Evolutionary conservation across 2,888 invertebrate genomes (phyloP).

Genomic region (Trachelus iudaicus): DNA sequence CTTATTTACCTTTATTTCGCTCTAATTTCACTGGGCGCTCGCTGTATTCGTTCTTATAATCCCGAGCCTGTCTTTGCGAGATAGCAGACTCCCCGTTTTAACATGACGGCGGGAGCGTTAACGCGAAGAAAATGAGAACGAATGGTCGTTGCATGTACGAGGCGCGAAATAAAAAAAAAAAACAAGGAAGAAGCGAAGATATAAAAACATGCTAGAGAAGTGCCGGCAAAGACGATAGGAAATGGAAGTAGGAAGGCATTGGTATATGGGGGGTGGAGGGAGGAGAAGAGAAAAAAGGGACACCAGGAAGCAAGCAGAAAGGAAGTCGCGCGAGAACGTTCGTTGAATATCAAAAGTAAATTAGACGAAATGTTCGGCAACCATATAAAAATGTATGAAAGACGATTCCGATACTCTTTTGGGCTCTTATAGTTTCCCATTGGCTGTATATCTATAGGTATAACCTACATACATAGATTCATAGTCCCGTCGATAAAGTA

Average conservation of each 20-base stretch:
- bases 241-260: not conserved
- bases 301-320: not conserved
- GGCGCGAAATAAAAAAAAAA: not conserved
- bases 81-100: not conserved
- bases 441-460: not conserved
- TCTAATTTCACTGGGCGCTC: not conserved
- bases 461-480: not conserved
- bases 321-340: not conserved
- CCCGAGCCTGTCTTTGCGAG: not conserved
- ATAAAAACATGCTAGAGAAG: not conserved
- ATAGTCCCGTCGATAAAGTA: not conserved
- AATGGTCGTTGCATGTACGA: not conserved
- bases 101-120: not conserved
- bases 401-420: not conserved
- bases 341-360: not conserved
- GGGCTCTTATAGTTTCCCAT: not conserved
- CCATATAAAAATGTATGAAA: not conserved
- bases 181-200: not conserved
- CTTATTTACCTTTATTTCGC: not conserved
- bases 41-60: not conserved
- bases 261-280: not conserved
- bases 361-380: not conserved
- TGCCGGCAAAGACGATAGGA: not conserved
- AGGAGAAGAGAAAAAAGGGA: not conserved
- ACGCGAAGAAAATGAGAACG: not conserved